phyloP scores from a whole-genome alignment of 2,113 vertebrate genomes.

The Laticauda colubrina region DNA sequence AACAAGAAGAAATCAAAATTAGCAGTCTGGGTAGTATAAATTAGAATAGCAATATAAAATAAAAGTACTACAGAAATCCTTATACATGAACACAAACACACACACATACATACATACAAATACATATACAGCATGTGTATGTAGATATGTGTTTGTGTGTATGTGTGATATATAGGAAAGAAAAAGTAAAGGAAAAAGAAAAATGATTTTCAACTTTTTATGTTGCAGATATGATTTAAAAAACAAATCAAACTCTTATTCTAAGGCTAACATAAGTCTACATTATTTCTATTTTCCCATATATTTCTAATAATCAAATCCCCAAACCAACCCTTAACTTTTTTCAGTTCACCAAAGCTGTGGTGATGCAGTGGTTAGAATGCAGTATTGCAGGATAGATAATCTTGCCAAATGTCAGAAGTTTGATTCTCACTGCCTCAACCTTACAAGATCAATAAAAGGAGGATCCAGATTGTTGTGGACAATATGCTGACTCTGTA shows the following conservation, averaged over 20 bases:
- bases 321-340: background rate
- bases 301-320: background rate
- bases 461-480: background rate
- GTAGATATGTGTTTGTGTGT: background rate
- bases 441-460: background rate
- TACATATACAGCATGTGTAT: background rate
- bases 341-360: background rate
- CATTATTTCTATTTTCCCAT: background rate
- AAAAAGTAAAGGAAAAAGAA: background rate
- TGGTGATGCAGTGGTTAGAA: background rate
- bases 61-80: background rate
- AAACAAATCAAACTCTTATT: background rate
- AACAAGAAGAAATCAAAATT: background rate
- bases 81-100: background rate
- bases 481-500: background rate
- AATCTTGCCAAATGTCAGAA: background rate
- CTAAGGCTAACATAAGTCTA: background rate
- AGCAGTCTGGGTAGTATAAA: background rate
- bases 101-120: background rate
- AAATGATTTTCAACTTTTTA: background rate
- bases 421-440: background rate
- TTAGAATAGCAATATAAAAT: background rate
- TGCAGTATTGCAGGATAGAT: background rate
- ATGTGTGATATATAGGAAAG: background rate
- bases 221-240: background rate